Evolutionary conservation across 2,888 invertebrate species (phyloP).

Genomic region (Xanthorhoe designata): DNA sequence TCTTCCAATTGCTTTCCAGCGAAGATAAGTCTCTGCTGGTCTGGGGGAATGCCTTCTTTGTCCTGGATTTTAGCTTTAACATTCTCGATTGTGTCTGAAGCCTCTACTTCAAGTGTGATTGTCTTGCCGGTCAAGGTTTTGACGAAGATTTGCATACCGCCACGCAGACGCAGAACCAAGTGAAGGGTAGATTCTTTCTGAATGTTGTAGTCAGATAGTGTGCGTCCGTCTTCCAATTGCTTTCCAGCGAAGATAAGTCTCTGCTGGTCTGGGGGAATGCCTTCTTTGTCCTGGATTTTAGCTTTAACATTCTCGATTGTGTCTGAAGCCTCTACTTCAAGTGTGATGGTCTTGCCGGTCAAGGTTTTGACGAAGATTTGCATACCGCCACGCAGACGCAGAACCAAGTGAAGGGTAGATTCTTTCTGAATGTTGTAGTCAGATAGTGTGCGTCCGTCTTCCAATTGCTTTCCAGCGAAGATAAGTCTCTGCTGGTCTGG

Average conservation of each 20-base stretch:
- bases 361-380: constrained; percentile 43
- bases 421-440: constrained; percentile 46
- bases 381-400: constrained; percentile 46
- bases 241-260: constrained; percentile 43
- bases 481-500: constrained; percentile 44
- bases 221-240: constrained; percentile 42
- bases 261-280: constrained; percentile 44
- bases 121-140: constrained; percentile 39
- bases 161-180: constrained; percentile 38
- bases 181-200: constrained; percentile 42
- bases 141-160: constrained; percentile 41
- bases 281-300: constrained; percentile 44
- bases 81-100: constrained; percentile 38
- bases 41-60: constrained; percentile 41
- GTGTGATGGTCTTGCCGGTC: constrained; percentile 41
- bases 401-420: constrained; percentile 41
- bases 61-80: constrained; percentile 40
- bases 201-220: constrained; percentile 41
- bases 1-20: constrained; percentile 43
- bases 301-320: constrained; percentile 43
- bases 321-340: constrained; percentile 42
- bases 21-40: constrained; percentile 39
- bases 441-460: constrained; percentile 43
- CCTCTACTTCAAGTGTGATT: constrained; percentile 37
- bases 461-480: constrained; percentile 43